phyloP scores from a whole-genome alignment of 2,113 vertebrate genomes.

The Bambusicola thoracicus region DNA sequence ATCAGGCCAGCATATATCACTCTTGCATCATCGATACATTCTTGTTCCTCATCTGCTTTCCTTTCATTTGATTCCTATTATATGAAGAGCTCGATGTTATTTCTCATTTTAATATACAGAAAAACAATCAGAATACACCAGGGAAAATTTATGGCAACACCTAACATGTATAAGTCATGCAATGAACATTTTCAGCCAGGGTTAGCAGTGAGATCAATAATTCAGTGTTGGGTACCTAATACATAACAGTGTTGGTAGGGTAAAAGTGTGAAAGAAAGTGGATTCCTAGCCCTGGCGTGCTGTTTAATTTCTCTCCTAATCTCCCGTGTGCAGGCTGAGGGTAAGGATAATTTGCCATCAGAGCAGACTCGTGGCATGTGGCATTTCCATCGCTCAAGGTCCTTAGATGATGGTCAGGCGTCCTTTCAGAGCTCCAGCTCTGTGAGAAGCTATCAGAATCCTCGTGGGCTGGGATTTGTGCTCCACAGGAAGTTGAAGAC shows the following conservation, averaged over 20 bases:
- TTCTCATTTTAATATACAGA: background rate
- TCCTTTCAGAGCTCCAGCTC: slow-evolving; percentile 13
- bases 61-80: background rate
- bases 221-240: background rate
- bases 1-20: background rate
- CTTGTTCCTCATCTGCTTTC: background rate
- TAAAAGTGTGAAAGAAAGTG: background rate
- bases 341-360: slow-evolving; percentile 14
- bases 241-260: background rate
- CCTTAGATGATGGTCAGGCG: background rate
- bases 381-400: slow-evolving; percentile 44
- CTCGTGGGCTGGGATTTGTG: background rate
- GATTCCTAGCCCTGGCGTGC: background rate
- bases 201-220: slow-evolving; percentile 22
- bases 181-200: background rate
- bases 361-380: slow-evolving; percentile 37
- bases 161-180: background rate
- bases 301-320: background rate
- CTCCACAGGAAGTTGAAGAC: background rate
- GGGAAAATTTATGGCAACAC: background rate
- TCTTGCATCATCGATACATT: background rate
- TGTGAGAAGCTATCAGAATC: background rate
- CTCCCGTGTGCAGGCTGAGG: background rate
- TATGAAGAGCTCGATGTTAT: background rate
- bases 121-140: background rate